Base-by-base conservation (phyloP, 2,888 invertebrate species). In the Drosophila flavopinicola region DNA sequence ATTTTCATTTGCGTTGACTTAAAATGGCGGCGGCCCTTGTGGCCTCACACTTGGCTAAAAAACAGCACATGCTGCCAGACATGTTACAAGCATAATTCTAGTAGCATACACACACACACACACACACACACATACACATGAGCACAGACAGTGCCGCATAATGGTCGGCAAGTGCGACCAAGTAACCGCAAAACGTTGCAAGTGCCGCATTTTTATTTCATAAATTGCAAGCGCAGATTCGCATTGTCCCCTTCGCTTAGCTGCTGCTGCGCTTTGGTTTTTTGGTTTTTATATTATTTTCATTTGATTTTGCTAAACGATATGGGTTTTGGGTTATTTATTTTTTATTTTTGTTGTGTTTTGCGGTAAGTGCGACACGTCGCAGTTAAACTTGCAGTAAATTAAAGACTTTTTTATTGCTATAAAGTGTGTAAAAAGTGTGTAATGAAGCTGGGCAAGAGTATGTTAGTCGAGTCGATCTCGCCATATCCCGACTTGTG, bases 1-100 rank as follows among this genome's bases (percentile, higher is more conserved):
- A 87, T 86, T 86, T 87, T 83, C 88, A 79, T 87, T 75, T 86
- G 78, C 74, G 84, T 75, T 69, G 67, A 83, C 72, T 71, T 82
- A 61, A 66, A 78, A 78, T 75, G 73, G 72, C 61, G 68, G 73
- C 20, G n/a, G n/a, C 76, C 61, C 57, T 58, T 69, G 78, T 69
- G 78, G 79, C 70, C 67, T 49, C 66, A 54, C 44, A 59, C 58
- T 38, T 30, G 24, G 35, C 45, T 30, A 29, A 20, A 39, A 11
- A 30, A 53, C 17, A 30, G 30, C 82, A 75, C 64, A 74, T 82
- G 75, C 72, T 61, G 42, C 60, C 51, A 59, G 57, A 82, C 78
- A 73, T 75, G 77, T 66, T 67, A 59, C 75, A 67, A 86, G 85
- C 72, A 84, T 80, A 80, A 85, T 80, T 82, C 65, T 54, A 64